Base-by-base conservation (phyloP, 2,797 vertebrate genomes). In the Tamandua tetradactyla region DNA sequence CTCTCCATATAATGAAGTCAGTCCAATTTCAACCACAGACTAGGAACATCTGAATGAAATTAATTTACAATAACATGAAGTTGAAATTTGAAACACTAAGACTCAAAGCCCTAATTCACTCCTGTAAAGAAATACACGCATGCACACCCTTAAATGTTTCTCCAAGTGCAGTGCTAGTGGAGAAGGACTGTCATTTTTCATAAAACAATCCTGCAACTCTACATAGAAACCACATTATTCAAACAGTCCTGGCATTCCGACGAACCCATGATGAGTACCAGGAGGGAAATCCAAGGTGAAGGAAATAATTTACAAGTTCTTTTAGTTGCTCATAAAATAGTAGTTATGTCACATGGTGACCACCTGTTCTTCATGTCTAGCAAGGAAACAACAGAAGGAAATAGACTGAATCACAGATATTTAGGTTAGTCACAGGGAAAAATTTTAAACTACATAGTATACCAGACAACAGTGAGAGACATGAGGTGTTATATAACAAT, bases 331-430 rank as follows among this genome's bases (percentile, higher is more conserved):
- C 78, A 14, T 87, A 55, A 96, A 95, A 92, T 84, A 49, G 1
- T 68, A 68, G 47, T 13, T n/a, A 7, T 44, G 30, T 72, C 95
- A 94, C 80, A 78, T 84, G 95, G 86, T 83, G 42, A 71, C 52
- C 96, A 94, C 79, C 87, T 96, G 91, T 80, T 95, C 69, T 71
- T 57, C 35, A 15, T 52, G 49, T 47, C 55, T 74, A 91, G 20
- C 52, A 27, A 76, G 23, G 11, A 90, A 69, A 44, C 9, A 87
- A 69, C 55, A 93, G 42, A 76, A 94, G 55, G 62, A 82, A 94
- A 96, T 37, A 35, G 71, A 83, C 40, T 64, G 61, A 86, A 55
- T 66, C 82, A 32, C 11, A 92, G 82, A 44, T 71, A 82, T 61
- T 94, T 37, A 62, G 11, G 23, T 64, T 69, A 61, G 37, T 52